Evolutionary conservation across 2,797 vertebrate species (phyloP), one percentile per base, ranked within the genome.

Genomic region (Xiphorhynchus erythropygius): DNA sequence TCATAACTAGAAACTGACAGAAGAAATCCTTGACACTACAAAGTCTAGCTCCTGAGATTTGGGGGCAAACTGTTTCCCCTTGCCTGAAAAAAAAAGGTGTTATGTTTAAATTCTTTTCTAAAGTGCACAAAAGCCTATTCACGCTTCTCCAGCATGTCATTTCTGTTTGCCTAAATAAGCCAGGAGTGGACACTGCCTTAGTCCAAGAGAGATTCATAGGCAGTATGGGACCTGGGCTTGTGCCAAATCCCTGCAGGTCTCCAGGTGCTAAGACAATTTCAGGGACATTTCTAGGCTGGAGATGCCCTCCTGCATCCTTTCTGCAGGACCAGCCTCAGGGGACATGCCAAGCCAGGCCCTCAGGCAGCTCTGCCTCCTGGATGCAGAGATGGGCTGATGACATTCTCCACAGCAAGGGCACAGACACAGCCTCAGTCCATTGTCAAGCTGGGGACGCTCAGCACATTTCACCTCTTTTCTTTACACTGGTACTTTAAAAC

Each of bases 371-470:
- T 79, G 89, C 67, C 69, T 83, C 65, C 62, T 55, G 57, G 23
- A 46, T 33, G 32, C 32, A 33, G 42, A 13, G 32, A 18, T 2
- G 0, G 63, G 62, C 67, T 73, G 90, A n/a, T 63, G 80, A 47
- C 70, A 87, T 23, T 68, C 41, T 68, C 57, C 9, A 10, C 2
- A 0, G 63, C 86, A 74, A 69, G 76, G 76, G 53, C 86, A 75
- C 0, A 0, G 70, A 8, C 10, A 0, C 0, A 0, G 81, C 60
- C 59, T 12, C 13, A 2, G 24, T 1, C 8, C 55, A 24, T 27
- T 10, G 0, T 28, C 42, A 28, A 35, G 17, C 63, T 44, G 27
- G 32, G 15, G 50, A 78, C 6, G 63, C 3, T 30, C 55, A 37
- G 37, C n/a, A 52, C 52, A 6, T 13, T 55, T 42, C 5, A 1